Conservation (phyloP, 2,888 invertebrate species). For the Melikaiella ostensackeni region DNA sequence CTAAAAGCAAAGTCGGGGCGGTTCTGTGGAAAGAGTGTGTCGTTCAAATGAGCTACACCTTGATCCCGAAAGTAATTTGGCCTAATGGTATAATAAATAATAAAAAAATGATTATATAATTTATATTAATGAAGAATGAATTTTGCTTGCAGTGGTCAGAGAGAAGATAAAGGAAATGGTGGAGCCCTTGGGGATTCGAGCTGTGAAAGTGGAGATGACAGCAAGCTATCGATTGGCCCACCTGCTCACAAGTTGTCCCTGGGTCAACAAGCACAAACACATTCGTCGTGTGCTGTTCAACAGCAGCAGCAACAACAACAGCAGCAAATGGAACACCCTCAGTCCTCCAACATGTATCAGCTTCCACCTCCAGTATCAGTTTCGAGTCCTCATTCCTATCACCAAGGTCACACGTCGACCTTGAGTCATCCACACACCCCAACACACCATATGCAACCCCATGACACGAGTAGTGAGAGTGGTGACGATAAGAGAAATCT, state of each 20-base stretch:
- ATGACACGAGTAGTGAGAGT: constrained; percentile 68
- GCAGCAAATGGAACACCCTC: constrained; percentile 66
- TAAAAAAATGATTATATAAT: no score
- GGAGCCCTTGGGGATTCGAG: constrained; percentile 71
- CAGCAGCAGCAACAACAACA: constrained; percentile 64
- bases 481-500: constrained; percentile 75
- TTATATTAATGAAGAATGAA: constrained; percentile 39
- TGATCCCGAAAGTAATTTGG: no score
- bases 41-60: no score
- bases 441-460: constrained; percentile 72
- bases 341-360: constrained; percentile 72
- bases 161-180: constrained; percentile 72
- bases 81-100: no score
- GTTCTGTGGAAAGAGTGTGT: no score
- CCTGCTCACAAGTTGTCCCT: constrained; percentile 49
- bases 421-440: constrained; percentile 71
- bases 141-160: constrained; percentile 68
- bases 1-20: no score
- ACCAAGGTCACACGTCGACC: constrained; percentile 68
- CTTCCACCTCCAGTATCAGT: constrained; percentile 71
- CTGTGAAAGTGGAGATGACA: constrained; percentile 75
- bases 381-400: constrained; percentile 74
- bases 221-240: constrained; percentile 65
- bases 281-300: constrained; percentile 50
- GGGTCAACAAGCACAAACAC: constrained; percentile 50